Conservation (phyloP, 2,113 vertebrate species). For the Emydura subglobosa region DNA sequence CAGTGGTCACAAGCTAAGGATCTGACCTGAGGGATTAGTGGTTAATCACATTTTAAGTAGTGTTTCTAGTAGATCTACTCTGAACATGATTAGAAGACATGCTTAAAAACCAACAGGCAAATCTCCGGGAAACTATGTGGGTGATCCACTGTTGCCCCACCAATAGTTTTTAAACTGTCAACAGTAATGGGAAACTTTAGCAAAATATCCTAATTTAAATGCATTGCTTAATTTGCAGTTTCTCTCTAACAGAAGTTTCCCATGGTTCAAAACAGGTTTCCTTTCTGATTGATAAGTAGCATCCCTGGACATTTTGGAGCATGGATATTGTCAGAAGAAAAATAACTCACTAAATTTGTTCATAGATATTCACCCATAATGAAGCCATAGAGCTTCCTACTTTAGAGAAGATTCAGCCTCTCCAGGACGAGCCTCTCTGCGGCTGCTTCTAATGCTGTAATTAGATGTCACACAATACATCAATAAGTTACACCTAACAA, state of each 20-base stretch:
- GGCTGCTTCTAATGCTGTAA: neutral
- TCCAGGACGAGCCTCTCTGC: too few relatives aligned
- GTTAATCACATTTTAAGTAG: neutral
- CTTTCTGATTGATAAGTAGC: neutral
- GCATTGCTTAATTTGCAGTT: neutral
- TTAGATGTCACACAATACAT: too few relatives aligned
- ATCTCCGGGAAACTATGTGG: neutral
- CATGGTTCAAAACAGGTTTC: neutral
- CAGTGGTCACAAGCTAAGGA: neutral
- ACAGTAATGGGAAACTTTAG: neutral
- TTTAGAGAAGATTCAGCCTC: neutral
- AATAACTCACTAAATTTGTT: neutral
- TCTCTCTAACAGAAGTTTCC: neutral
- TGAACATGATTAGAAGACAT: neutral
- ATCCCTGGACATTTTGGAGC: neutral
- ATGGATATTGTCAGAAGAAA: neutral
- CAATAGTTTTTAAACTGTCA: neutral
- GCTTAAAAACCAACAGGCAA: neutral
- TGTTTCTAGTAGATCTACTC: neutral
- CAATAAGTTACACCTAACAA: conserved; percentile 21
- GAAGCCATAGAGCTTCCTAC: neutral
- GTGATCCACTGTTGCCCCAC: neutral
- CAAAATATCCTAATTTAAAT: neutral
- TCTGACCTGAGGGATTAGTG: neutral
- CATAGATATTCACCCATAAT: neutral